Base-by-base conservation (phyloP, 1,140 invertebrate genomes). In the Leptinotarsa defecta region DNA sequence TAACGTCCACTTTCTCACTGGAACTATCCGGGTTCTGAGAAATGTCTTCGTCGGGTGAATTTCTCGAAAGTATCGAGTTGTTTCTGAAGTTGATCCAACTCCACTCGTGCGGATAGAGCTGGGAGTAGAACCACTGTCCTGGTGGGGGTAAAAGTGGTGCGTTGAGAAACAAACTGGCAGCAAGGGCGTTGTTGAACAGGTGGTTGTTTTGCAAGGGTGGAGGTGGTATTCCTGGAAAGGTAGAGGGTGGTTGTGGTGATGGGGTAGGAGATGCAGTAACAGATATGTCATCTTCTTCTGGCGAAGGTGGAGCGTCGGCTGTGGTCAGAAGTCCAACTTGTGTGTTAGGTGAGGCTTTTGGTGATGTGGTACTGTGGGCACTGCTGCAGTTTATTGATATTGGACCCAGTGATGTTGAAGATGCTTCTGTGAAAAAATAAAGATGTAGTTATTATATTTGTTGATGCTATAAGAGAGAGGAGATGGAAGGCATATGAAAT, bases 41-140 rank as follows among this genome's bases (percentile, higher is more conserved):
- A 84, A 83, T 24, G 79, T 81, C 86, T 84, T 70, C 88, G 79
- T 76, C 84, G 84, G 63, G 87, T 84, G 77, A 85, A 85, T 1
- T 84, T 81, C 77, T 88, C 17, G 87, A 85, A 76, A 87, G 85
- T 34, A 86, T 34, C 1, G 83, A 86, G 73, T 49, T 82, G 77
- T 89, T 88, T 83, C 89, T 83, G 13, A 90, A 79, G 64, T 84
- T 84, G 76, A 89, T 85, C 91, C 91, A 91, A 79, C 89, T 88
- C 79, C 91, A 91, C 71, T 87, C 86, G 77, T 91, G 91, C 49
- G 83, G 86, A 79, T 92, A 92, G 2, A 93, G 86, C 80, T 92
- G 91, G 0, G 91, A 91, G 81, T 93, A 93, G 1, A 93, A 85
- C 91, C 91, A 93, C 71, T 92, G 91, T 48, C 91, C 91, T 2